Percentiles rank a stretch among this genome's conserved stretches.
phyloP scores from a whole-genome alignment of 1,140 invertebrate species.

The Bilobella aurantiaca region DNA sequence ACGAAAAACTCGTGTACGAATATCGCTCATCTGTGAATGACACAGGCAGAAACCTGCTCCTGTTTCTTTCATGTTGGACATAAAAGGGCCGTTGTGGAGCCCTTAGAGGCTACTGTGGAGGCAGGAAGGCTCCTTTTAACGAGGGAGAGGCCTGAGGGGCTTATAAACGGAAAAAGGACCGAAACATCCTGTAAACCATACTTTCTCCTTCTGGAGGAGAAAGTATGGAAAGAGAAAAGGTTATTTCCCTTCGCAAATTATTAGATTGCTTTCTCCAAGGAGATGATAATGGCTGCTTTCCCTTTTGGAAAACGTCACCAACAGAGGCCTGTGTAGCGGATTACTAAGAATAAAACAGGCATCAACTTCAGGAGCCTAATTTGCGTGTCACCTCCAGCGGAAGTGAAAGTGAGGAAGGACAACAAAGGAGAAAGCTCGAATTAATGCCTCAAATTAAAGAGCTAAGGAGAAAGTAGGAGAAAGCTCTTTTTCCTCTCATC shows the following conservation, averaged over 20 bases:
- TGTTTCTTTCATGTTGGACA: neutral
- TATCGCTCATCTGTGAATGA: neutral
- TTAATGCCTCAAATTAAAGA: neutral
- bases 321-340: too few relatives aligned
- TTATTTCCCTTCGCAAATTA: too few relatives aligned
- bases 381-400: neutral
- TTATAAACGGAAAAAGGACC: constrained; percentile 3
- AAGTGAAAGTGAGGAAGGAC: neutral
- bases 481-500: too few relatives aligned
- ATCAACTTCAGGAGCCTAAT: neutral
- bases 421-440: neutral
- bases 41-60: too few relatives aligned
- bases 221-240: too few relatives aligned
- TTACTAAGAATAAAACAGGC: neutral
- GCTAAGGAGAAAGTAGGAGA: too few relatives aligned
- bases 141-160: neutral
- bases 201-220: too few relatives aligned
- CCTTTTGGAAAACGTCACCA: too few relatives aligned
- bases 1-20: neutral
- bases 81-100: too few relatives aligned
- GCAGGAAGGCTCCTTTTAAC: constrained; percentile 1
- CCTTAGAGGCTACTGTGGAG: neutral
- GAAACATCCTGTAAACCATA: too few relatives aligned
- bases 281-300: too few relatives aligned
- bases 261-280: too few relatives aligned